phyloP scores from a whole-genome alignment of 2,113 vertebrate species.

The Acanthochromis polyacanthus region DNA sequence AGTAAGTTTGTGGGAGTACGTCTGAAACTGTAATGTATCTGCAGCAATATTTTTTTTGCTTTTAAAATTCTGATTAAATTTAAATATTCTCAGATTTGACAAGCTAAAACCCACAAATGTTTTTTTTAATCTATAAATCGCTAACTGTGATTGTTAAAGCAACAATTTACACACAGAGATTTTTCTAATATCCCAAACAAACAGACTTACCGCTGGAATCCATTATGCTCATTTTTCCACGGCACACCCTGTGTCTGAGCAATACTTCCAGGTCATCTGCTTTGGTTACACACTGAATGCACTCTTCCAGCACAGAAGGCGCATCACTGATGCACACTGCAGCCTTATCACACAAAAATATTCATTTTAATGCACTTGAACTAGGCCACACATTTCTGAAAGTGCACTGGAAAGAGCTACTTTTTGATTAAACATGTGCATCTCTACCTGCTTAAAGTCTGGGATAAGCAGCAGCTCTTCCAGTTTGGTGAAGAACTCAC shows the following conservation, averaged over 20 bases:
- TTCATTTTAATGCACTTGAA: slow-evolving; percentile 3
- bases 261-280: slow-evolving; percentile 64
- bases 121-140: not conserved
- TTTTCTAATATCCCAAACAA: not conserved
- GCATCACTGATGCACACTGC: slow-evolving; percentile 69
- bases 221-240: slow-evolving; percentile 34
- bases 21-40: no score
- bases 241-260: slow-evolving; percentile 51
- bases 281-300: slow-evolving; percentile 60
- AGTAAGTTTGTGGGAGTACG: no score
- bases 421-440: not conserved
- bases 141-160: not conserved
- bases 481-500: slow-evolving; percentile 83
- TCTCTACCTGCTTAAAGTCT: slow-evolving; percentile 77
- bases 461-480: slow-evolving; percentile 78
- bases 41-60: no score
- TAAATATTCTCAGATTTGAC: not conserved
- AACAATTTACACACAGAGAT: not conserved
- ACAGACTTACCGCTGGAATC: slow-evolving; percentile 59
- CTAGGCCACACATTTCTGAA: not conserved
- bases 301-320: slow-evolving; percentile 65
- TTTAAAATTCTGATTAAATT: no score
- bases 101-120: not conserved
- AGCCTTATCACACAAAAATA: slow-evolving; percentile 55
- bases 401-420: not conserved